These are phyloP conservation scores for Artibeus jamaicensis DNA, from an alignment of 2,797 vertebrate genomes.

Conservation along the genomic window DNA sequence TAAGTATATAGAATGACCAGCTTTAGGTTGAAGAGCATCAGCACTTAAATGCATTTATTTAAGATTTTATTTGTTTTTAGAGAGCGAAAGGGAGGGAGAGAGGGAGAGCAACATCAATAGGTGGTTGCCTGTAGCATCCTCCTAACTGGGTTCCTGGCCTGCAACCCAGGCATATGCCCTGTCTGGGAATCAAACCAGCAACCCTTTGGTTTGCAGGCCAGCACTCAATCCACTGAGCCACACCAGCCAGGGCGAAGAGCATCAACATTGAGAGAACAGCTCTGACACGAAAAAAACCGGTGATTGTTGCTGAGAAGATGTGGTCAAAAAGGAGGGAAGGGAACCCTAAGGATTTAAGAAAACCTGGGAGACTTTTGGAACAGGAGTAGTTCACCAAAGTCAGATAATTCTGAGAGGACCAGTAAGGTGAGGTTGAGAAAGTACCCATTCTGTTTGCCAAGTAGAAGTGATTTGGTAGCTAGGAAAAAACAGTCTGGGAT, in stretches of 20 bases:
- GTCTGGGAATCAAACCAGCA: too few relatives aligned
- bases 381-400: not conserved
- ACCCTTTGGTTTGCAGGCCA: too few relatives aligned
- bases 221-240: too few relatives aligned
- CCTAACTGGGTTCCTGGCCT: too few relatives aligned
- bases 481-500: slow-evolving; percentile 10
- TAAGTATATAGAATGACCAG: not conserved
- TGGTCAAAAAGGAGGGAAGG: not conserved
- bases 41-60: not conserved
- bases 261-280: not conserved
- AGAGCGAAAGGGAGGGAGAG: too few relatives aligned
- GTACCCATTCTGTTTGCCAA: not conserved
- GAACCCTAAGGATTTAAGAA: not conserved
- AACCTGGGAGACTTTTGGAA: not conserved
- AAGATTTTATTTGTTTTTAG: not conserved
- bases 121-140: too few relatives aligned
- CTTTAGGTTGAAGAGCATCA: not conserved
- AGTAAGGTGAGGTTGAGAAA: slow-evolving; percentile 31
- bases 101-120: too few relatives aligned
- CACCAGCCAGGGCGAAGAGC: not conserved
- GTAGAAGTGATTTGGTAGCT: not conserved
- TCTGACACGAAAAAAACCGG: not conserved
- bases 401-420: not conserved
- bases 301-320: not conserved
- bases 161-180: too few relatives aligned